phyloP scores from a whole-genome alignment of 2,797 vertebrate species.

The Vultur gryphus region DNA sequence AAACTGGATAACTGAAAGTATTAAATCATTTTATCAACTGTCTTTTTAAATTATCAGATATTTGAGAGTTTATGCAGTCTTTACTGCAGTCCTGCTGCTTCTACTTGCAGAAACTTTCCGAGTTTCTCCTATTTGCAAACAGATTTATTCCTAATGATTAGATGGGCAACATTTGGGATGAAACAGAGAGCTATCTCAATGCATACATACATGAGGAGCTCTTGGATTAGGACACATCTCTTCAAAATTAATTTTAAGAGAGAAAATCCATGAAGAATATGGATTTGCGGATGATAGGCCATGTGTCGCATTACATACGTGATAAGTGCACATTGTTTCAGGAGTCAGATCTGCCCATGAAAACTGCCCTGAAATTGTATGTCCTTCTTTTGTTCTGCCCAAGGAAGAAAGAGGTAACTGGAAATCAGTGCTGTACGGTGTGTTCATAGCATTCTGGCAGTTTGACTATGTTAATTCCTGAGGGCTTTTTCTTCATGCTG shows the following conservation, averaged over 20 bases:
- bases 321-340: neutral
- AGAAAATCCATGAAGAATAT: neutral
- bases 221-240: neutral
- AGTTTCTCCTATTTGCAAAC: neutral
- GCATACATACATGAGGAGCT: neutral
- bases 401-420: neutral
- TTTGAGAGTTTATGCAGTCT: neutral
- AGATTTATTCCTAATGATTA: neutral
- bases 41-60: neutral
- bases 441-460: neutral
- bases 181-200: neutral
- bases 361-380: neutral
- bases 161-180: neutral
- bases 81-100: neutral
- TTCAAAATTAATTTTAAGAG: neutral
- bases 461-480: neutral
- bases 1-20: neutral
- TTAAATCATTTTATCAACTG: neutral
- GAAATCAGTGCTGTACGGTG: neutral
- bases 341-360: neutral
- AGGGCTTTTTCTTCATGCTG: slow-evolving; percentile 2
- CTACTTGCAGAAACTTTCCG: neutral
- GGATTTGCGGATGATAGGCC: neutral
- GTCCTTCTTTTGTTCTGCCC: neutral
- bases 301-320: neutral